These are phyloP conservation scores for Desoria tigrina DNA, from an alignment of 2,888 invertebrate genomes.

Conservation along the genomic window DNA sequence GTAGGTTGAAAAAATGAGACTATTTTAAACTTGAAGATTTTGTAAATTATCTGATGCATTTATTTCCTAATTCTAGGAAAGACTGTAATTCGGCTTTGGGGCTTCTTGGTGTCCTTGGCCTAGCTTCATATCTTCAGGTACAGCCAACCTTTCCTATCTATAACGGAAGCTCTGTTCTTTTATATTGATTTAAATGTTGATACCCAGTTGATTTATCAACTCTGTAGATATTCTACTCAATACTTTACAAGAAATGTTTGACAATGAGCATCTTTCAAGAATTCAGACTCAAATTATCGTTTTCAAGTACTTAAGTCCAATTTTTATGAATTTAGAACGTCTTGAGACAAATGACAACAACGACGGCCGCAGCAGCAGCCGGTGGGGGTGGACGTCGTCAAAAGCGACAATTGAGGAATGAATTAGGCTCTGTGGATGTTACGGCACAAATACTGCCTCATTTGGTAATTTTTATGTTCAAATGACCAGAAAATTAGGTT, in stretches of 20 bases:
- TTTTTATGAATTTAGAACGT: constrained; percentile 14
- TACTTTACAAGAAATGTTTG: background rate
- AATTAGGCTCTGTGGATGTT: constrained; percentile 1
- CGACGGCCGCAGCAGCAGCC: background rate
- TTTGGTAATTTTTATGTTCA: background rate
- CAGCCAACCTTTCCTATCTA: too few species aligned
- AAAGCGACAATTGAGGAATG: background rate
- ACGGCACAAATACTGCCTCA: background rate
- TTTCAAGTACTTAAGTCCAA: background rate
- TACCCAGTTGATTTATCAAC: background rate
- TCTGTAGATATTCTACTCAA: background rate
- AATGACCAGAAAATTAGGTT: background rate
- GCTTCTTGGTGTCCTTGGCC: constrained; percentile 37
- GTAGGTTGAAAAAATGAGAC: background rate
- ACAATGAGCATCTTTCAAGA: constrained; percentile 3
- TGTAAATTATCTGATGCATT: background rate
- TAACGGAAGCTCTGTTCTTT: background rate
- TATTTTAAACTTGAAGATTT: background rate
- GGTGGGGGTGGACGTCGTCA: too few species aligned
- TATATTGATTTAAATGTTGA: background rate
- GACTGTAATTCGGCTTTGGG: constrained; percentile 38
- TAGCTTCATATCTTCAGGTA: constrained; percentile 37
- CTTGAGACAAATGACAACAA: constrained; percentile 13
- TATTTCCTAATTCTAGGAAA: constrained; percentile 24
- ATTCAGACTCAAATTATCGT: background rate